These are phyloP conservation scores for Sardina pilchardus DNA, from an alignment of 2,113 vertebrate genomes.

Conservation along the genomic window DNA sequence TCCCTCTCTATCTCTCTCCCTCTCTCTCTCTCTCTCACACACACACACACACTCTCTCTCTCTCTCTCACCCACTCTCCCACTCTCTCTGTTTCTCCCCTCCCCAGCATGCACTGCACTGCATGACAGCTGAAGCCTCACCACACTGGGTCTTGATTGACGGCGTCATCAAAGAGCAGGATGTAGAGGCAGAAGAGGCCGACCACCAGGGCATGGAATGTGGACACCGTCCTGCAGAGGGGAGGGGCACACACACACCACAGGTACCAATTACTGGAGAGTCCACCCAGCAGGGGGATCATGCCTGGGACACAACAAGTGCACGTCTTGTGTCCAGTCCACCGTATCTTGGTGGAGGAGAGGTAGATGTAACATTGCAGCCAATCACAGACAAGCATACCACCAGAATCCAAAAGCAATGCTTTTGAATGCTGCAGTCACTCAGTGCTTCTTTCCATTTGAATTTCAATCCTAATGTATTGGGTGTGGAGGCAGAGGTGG, in stretches of 20 bases:
- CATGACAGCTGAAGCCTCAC: conserved; percentile 73
- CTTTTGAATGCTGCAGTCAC: not conserved
- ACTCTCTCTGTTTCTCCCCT: not conserved
- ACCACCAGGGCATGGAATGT: conserved; percentile 91
- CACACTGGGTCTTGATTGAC: conserved; percentile 87
- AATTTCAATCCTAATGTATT: not conserved
- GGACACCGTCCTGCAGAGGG: conserved; percentile 85
- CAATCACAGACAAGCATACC: not conserved
- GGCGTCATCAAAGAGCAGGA: conserved; percentile 86
- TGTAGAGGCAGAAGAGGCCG: conserved; percentile 85
- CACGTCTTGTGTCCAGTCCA: too few species aligned
- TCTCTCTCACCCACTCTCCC: not conserved
- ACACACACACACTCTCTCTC: too few species aligned
- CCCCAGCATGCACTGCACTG: not conserved
- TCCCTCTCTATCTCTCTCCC: too few species aligned
- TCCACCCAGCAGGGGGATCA: not conserved
- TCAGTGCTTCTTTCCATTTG: not conserved
- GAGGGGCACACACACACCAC: not conserved
- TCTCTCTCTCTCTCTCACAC: not conserved
- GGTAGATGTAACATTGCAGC: not conserved
- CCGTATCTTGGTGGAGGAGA: not conserved
- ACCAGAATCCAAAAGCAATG: not conserved
- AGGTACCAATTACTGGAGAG: not conserved
- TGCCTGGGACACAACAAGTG: not conserved
- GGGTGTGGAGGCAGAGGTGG: too few species aligned